Evolutionary conservation across 2,797 vertebrate genomes (phyloP).

Genomic region (Hippocampus kuda): DNA sequence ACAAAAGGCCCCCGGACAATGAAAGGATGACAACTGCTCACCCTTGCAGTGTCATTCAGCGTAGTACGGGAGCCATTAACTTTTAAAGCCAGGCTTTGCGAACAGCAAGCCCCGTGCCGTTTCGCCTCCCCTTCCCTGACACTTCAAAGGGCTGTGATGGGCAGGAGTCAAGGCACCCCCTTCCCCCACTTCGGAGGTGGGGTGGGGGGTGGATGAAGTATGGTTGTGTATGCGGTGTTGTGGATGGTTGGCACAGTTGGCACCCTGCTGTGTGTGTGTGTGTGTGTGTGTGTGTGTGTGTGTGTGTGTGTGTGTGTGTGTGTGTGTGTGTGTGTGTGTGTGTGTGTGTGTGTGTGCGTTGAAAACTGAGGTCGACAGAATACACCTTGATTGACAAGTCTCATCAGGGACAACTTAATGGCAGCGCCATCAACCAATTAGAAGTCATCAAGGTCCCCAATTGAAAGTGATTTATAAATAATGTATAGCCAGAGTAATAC

Average conservation of each 20-base stretch:
- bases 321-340: constrained; percentile 24
- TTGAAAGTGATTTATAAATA: constrained; percentile 79
- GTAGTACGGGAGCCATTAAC: constrained; percentile 57
- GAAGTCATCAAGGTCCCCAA: constrained; percentile 69
- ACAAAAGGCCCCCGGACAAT: constrained; percentile 52
- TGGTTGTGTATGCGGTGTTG: constrained; percentile 28
- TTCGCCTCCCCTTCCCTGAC: constrained; percentile 40
- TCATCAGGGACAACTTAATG: constrained; percentile 69
- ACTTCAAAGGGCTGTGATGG: constrained; percentile 55
- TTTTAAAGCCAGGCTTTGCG: constrained; percentile 55
- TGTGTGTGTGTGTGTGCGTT: constrained; percentile 22
- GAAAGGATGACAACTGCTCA: constrained; percentile 52
- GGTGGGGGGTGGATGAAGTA: constrained; percentile 19
- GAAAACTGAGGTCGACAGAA: constrained; percentile 57
- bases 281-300: constrained; percentile 15
- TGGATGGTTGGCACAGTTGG: constrained; percentile 42
- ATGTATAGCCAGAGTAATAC: constrained; percentile 73
- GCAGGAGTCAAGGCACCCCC: constrained; percentile 55
- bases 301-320: neutral
- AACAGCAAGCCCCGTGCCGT: constrained; percentile 42
- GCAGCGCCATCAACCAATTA: constrained; percentile 66
- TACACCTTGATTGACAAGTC: constrained; percentile 71
- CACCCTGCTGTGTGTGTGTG: constrained; percentile 19
- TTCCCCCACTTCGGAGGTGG: neutral
- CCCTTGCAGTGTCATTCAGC: constrained; percentile 60